phyloP scores from a whole-genome alignment of 2,888 invertebrate genomes.

The Dugesia japonica region DNA sequence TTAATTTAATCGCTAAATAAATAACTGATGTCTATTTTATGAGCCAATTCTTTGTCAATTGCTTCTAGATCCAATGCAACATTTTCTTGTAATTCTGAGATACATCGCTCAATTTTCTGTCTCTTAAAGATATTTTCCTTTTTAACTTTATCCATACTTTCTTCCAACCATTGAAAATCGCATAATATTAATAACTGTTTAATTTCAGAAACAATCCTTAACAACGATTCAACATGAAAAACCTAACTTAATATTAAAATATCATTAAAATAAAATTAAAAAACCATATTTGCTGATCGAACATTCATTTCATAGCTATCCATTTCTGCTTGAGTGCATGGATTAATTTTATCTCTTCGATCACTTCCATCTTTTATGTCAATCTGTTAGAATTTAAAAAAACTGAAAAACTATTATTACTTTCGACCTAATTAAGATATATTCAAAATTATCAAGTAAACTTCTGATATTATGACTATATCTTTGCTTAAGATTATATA shows the following conservation, averaged over 20 bases:
- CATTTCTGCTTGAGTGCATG: constrained; percentile 2
- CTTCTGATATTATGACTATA: neutral
- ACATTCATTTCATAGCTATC: constrained; percentile 4
- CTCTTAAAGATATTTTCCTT: neutral
- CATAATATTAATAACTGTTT: neutral
- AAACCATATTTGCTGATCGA: neutral
- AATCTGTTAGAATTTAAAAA: neutral
- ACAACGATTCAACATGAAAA: neutral
- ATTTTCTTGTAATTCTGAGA: neutral
- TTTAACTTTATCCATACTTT: neutral
- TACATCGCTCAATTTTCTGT: neutral
- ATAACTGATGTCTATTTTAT: neutral
- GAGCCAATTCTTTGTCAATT: neutral
- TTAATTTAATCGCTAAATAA: neutral
- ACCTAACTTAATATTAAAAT: neutral
- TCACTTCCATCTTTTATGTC: constrained; percentile 1
- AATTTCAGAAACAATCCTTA: constrained; percentile 7
- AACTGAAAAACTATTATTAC: too few species aligned
- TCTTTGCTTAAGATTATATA: neutral
- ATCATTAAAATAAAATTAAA: neutral
- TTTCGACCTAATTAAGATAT: neutral
- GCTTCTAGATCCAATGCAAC: neutral
- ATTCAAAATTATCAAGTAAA: neutral
- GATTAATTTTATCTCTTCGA: neutral
- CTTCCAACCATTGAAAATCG: neutral